Evolutionary conservation across 2,888 invertebrate species (phyloP).

Genomic region (Thyatira batis): DNA sequence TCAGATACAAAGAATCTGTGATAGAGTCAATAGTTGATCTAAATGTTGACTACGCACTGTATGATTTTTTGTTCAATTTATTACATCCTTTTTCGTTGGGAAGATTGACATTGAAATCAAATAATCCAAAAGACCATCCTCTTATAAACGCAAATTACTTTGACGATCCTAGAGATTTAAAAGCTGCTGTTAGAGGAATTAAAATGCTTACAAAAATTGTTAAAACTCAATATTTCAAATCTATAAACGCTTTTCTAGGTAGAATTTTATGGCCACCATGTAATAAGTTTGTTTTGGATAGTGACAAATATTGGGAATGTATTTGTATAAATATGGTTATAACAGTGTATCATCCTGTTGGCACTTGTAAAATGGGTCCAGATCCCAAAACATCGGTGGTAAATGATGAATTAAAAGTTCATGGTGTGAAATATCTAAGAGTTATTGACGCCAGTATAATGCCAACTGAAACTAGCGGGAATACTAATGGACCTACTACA

Average conservation of each 20-base stretch:
- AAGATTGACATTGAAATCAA: slow-evolving; percentile 76
- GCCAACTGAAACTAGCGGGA: slow-evolving; percentile 88
- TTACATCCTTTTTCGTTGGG: slow-evolving; percentile 80
- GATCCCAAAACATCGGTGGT: slow-evolving; percentile 44
- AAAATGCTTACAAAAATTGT: slow-evolving; percentile 46
- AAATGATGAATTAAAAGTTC: slow-evolving; percentile 84
- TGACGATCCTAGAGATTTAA: slow-evolving; percentile 75
- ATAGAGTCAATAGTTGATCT: slow-evolving; percentile 36
- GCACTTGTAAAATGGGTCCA: slow-evolving; percentile 84
- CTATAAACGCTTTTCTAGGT: slow-evolving; percentile 37
- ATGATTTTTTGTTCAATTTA: slow-evolving; percentile 56
- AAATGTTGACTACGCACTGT: slow-evolving; percentile 46
- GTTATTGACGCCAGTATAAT: slow-evolving; percentile 90
- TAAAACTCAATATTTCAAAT: slow-evolving; percentile 37
- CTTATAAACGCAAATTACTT: slow-evolving; percentile 85
- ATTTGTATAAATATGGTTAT: slow-evolving; percentile 65
- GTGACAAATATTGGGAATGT: slow-evolving; percentile 52
- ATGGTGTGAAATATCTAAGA: slow-evolving; percentile 84
- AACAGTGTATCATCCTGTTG: slow-evolving; percentile 86
- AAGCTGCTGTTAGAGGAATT: slow-evolving; percentile 47
- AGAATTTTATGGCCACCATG: slow-evolving; percentile 46
- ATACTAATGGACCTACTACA: slow-evolving; percentile 89
- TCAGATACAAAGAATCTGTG: slow-evolving; percentile 47
- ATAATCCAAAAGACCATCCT: slow-evolving; percentile 82
- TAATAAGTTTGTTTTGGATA: slow-evolving; percentile 37